A percentile compares a stretch with the other conserved stretches of the same genome.
These are phyloP conservation scores for Rhogogaster chlorosoma DNA, from an alignment of 2,888 invertebrate genomes.

Conservation along the genomic window DNA sequence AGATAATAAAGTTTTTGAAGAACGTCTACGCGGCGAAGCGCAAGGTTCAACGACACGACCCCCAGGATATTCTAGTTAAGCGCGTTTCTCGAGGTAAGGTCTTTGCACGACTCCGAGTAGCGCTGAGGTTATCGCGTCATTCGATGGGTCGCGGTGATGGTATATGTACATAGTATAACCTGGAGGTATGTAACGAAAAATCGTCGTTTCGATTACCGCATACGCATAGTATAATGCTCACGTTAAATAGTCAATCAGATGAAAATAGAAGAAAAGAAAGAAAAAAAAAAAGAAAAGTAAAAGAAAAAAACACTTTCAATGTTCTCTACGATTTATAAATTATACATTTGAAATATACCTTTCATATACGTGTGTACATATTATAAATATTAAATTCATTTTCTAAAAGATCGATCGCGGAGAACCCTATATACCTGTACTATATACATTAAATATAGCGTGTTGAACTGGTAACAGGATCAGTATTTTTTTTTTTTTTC, in stretches of 20 bases:
- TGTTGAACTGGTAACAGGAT: constrained; percentile 13
- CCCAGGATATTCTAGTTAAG: constrained; percentile 50
- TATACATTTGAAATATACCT: too few species aligned
- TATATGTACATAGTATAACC: not conserved
- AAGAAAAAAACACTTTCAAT: too few species aligned
- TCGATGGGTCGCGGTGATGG: constrained; percentile 2
- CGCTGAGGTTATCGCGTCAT: constrained; percentile 61
- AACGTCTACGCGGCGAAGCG: not conserved
- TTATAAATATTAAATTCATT: not conserved
- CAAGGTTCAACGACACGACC: constrained; percentile 44
- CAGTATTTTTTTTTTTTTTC: not conserved
- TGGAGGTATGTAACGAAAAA: not conserved
- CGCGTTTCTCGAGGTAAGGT: constrained; percentile 41
- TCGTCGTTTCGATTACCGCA: not conserved
- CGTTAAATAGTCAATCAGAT: not conserved
- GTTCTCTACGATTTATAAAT: too few species aligned
- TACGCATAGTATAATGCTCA: not conserved
- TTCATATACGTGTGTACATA: too few species aligned
- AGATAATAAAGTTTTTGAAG: constrained; percentile 28
- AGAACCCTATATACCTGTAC: not conserved
- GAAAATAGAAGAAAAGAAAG: too few species aligned
- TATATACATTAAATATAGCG: not conserved
- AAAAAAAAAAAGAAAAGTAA: too few species aligned
- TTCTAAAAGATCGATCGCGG: not conserved
- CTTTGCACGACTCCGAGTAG: not conserved